Percentiles rank a stretch among this genome's conserved stretches.
Evolutionary conservation across 2,797 vertebrate species (phyloP).

Genomic region (Fratercula arctica): DNA sequence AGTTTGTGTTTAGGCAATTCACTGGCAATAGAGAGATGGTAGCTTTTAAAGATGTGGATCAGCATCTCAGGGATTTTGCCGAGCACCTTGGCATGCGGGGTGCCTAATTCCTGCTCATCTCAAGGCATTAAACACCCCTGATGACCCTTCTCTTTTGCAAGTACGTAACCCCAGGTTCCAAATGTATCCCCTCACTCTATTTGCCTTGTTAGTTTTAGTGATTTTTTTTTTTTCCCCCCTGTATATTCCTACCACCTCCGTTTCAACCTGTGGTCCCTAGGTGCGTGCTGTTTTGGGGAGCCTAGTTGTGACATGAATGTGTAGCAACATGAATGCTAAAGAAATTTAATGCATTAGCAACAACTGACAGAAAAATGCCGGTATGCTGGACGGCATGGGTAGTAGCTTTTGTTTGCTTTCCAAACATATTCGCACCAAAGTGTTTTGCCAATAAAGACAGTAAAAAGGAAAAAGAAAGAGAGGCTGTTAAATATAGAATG

Average conservation of each 20-base stretch:
- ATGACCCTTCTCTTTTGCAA: neutral
- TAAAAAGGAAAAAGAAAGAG: neutral
- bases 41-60: neutral
- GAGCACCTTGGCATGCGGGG: neutral
- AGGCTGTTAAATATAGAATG: neutral
- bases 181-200: neutral
- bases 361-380: neutral
- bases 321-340: neutral
- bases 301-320: fast-evolving
- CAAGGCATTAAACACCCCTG: neutral
- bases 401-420: neutral
- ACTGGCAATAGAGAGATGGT: neutral
- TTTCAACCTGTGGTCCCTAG: neutral
- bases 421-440: neutral
- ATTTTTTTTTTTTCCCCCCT: neutral
- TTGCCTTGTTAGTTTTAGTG: neutral
- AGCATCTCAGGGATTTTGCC: neutral
- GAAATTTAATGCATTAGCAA: neutral
- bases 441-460: neutral
- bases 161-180: neutral
- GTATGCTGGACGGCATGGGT: neutral
- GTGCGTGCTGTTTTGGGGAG: neutral
- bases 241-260: too few relatives aligned
- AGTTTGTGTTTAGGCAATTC: neutral
- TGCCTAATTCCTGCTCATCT: neutral